Base-by-base conservation (phyloP, 1,140 invertebrate genomes). In the Copidosoma floridanum region DNA sequence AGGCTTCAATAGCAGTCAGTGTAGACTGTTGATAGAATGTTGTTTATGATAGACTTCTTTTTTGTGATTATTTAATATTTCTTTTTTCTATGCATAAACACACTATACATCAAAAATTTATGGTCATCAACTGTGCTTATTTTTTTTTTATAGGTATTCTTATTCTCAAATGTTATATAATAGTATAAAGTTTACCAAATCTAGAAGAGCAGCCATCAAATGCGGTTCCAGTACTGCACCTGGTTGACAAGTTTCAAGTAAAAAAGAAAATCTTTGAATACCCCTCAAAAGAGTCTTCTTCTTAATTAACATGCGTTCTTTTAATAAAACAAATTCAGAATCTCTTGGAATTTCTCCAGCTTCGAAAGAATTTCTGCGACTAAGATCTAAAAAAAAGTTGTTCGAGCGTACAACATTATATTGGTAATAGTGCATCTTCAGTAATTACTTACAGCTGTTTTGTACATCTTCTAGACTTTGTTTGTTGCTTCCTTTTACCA, bases 181-280 rank as follows among this genome's bases (percentile, higher is more conserved):
- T 6, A 12, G 0, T 32, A 8, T 32, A 32, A 12, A 8, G 6
- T 8, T 82, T 83, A 98, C 96, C 84, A 99, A 84, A 80, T 99
- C 95, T 29, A 99, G 77, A 41, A 97, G 81, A 8, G 96, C 95
- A n/a, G 93, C 95, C 69, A 99, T 87, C 32, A 99, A 84, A 71
- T 96, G 91, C 21, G 96, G 88, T 83, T 99, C 97, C 2, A 97
- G 97, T 41, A 98, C 88, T 1, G 90, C 87, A 14, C 97, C 97
- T 10, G 98, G 98, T 52, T 93, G 89, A 72, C 93, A 97, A 26
- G 92, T 95, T 77, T 99, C 96, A 57, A 99, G 74, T 6, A 99
- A 78, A 77, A 97, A 95, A 16, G 89, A 89, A 67, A 98, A 88
- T 57, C 94, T 81, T 23, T 88, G 78, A 80, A 95, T 89, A 14